These are phyloP conservation scores for Solenodon paradoxus DNA, from an alignment of 2,113 vertebrate genomes.

Conservation along the genomic window DNA sequence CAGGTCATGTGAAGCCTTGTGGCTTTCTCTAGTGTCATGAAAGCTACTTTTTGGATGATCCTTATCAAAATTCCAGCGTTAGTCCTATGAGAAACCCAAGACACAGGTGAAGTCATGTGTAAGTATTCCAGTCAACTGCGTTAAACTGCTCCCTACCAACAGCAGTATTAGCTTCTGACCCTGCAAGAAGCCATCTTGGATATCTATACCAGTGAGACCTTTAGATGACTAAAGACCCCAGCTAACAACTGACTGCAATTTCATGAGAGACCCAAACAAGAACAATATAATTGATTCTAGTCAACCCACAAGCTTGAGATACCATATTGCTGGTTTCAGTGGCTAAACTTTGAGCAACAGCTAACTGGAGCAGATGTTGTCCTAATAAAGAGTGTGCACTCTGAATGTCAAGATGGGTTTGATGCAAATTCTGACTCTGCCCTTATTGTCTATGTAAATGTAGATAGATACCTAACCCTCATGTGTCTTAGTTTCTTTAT, in stretches of 20 bases:
- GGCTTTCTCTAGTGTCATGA: not conserved
- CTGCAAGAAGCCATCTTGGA: not conserved
- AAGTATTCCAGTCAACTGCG: not conserved
- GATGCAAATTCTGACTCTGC: not conserved
- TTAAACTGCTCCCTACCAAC: not conserved
- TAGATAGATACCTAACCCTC: not conserved
- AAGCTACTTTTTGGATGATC: not conserved
- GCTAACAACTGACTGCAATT: rapidly evolving
- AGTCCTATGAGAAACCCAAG: not conserved
- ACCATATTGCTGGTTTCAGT: not conserved
- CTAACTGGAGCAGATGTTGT: not conserved
- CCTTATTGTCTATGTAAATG: not conserved
- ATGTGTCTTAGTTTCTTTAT: not conserved
- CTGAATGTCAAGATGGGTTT: not conserved
- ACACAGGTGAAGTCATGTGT: rapidly evolving
- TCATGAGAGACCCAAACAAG: not conserved
- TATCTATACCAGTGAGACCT: not conserved
- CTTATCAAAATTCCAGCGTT: not conserved
- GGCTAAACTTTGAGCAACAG: not conserved
- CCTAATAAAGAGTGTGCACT: not conserved
- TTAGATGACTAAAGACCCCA: not conserved
- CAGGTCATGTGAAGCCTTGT: not conserved
- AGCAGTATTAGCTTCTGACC: not conserved
- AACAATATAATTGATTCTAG: not conserved
- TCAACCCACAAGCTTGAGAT: not conserved